phyloP scores from a whole-genome alignment of 2,113 vertebrate species.

The Eptesicus fuscus region DNA sequence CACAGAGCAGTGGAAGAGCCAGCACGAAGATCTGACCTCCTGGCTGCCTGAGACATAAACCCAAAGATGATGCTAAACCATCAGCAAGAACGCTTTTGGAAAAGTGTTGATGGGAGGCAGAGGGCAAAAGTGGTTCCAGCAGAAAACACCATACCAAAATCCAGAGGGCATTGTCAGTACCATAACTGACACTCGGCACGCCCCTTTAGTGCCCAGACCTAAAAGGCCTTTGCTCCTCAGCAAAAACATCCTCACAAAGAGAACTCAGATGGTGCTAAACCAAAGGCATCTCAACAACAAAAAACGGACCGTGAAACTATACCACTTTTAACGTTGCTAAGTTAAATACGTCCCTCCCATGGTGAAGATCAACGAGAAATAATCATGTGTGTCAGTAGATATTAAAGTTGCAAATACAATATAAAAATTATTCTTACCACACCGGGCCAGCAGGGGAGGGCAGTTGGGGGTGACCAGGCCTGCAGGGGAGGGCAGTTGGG shows the following conservation, averaged over 20 bases:
- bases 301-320: neutral
- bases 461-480: no score
- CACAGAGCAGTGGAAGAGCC: neutral
- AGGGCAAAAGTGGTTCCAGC: neutral
- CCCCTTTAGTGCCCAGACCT: neutral
- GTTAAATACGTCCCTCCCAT: neutral
- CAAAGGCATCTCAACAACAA: neutral
- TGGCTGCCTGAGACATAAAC: neutral
- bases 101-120: neutral
- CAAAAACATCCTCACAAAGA: neutral
- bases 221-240: neutral
- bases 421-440: neutral
- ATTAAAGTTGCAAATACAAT: neutral
- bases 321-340: neutral
- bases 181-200: neutral
- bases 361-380: neutral
- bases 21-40: neutral
- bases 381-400: neutral
- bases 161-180: neutral
- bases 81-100: neutral
- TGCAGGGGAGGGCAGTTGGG: no score
- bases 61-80: neutral
- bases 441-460: no score
- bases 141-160: neutral
- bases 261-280: neutral